Evolutionary conservation across 1,140 invertebrate genomes (phyloP), one percentile per base, ranked within the genome.

Genomic region (Zeugodacus cucurbitae): DNA sequence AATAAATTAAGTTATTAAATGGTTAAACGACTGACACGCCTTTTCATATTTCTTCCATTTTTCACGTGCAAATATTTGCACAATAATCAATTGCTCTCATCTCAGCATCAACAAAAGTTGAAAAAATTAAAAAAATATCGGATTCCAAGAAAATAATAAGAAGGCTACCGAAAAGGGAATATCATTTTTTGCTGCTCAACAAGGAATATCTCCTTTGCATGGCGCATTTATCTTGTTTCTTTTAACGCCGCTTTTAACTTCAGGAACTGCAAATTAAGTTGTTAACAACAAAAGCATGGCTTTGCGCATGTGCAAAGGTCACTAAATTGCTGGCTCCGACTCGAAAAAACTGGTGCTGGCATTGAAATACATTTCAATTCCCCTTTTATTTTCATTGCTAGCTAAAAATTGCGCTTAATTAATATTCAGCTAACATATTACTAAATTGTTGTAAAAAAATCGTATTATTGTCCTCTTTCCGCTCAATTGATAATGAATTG

Each of bases 201-300:
- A 54, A 48, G 44, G 7, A 82, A 48, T 48, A 82, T 20, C 26
- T 7, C n/a, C 14, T 11, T 17, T 26, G 74, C 74, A 48, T 22
- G 67, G 37, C 32, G 32, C 67, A 34, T 17, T n/a, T n/a, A n/a
- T n/a, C n/a, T 22, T 74, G 26, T 41, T 48, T 48, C 20, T 11
- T 82, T n/a, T 10, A 44, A 48, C 74, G 41, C 37, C 44, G 37
- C 34, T 74, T 34, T 48, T 26, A 70, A 26, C 41, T 48, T 26
- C 74, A n/a, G 10, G n/a, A 48, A 82, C n/a, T 82, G 44, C 74
- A 82, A 82, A 82, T 82, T 82, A 82, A 54, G 74, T 82, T 82
- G 74, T 82, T 82, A 82, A 48, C 74, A 82, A 54, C 22, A 48
- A 54, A 82, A 82, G n/a, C 41, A 82, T 41, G 11, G 41, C n/a